A percentile compares a stretch with the other conserved stretches of the same genome.
phyloP scores from a whole-genome alignment of 2,888 invertebrate genomes.

The Mimas tiliae region DNA sequence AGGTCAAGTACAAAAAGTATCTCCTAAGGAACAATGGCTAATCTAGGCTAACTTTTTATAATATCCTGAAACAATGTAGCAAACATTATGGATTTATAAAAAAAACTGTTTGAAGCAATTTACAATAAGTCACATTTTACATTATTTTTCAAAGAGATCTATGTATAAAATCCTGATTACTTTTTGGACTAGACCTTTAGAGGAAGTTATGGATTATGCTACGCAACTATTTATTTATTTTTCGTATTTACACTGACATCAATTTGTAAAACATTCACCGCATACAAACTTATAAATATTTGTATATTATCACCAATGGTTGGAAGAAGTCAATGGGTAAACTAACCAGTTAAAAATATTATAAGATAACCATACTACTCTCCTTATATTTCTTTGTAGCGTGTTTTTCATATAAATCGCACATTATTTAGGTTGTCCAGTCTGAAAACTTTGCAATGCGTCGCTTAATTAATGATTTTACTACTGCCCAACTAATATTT shows the following conservation, averaged over 20 bases:
- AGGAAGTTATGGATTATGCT: neutral
- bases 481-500: no score
- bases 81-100: neutral
- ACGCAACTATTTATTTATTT: neutral
- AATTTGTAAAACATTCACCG: neutral
- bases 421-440: neutral
- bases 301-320: neutral
- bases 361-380: no score
- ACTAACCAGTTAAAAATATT: neutral
- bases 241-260: neutral
- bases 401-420: neutral
- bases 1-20: conserved; percentile 21
- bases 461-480: no score
- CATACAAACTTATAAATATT: neutral
- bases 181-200: conserved; percentile 20
- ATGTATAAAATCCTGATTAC: neutral
- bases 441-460: neutral
- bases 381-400: neutral
- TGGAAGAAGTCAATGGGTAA: neutral
- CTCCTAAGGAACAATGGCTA: neutral
- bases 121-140: no score
- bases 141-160: no score
- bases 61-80: neutral
- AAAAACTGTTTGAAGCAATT: no score
- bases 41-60: conserved; percentile 5